Evolutionary conservation across 2,113 vertebrate genomes (phyloP).

Genomic region (Dipodomys spectabilis): DNA sequence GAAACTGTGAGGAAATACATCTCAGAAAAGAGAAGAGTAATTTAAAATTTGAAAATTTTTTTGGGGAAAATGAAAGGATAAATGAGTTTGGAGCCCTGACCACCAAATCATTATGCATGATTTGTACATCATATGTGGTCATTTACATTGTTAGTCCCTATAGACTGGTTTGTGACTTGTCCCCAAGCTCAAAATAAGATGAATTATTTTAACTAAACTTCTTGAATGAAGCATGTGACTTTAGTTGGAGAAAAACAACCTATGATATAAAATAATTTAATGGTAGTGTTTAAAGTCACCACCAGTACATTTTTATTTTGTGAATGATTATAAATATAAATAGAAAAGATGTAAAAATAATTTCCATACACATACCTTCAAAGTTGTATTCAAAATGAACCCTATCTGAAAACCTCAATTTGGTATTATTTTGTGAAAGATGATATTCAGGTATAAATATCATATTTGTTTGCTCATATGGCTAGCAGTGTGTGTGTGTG

Average conservation of each 20-base stretch:
- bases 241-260: neutral
- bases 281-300: neutral
- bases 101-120: neutral
- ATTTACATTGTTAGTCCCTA: neutral
- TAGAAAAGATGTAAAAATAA: neutral
- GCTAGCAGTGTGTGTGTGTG: neutral
- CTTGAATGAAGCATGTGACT: neutral
- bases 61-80: neutral
- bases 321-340: neutral
- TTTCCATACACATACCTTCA: neutral
- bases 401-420: neutral
- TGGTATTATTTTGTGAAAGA: conserved; percentile 30
- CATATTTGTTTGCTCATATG: neutral
- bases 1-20: neutral
- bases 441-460: neutral
- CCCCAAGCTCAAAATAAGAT: neutral
- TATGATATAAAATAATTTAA: neutral
- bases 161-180: too few species aligned
- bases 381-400: neutral
- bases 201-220: neutral
- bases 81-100: neutral
- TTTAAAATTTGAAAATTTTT: neutral
- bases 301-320: neutral
- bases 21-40: neutral
- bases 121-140: fast-evolving